Evolutionary conservation across 2,888 invertebrate species (phyloP), one percentile per base, ranked within the genome.

Genomic region (Diarsia mendica): DNA sequence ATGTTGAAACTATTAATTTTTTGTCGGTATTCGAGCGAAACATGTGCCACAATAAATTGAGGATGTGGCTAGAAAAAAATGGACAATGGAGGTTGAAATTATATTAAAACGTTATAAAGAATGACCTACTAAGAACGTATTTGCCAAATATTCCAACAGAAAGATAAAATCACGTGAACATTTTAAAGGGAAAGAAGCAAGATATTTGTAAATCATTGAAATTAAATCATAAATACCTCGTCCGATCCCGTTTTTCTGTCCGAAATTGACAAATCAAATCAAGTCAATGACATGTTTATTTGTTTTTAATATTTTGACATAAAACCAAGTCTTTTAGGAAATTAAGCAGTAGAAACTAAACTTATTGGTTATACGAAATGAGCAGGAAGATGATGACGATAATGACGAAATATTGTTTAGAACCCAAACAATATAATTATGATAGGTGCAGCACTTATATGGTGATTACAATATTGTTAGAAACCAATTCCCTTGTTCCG

Each of bases 51-150:
- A 94, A 93, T 92, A 93, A 94, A 94, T 91, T 96, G 96, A 95
- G 95, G 96, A 96, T 96, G 96, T 96, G 96, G 96, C 96, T 91
- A 95, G 93, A 96, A 96, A 96, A 96, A 96, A 95, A 94, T 90
- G 85, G 87, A 95, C 94, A 96, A 95, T 94, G 95, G 94, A 93
- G 89, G 91, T 89, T 85, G 86, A 88, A 80, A 83, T 71, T 81
- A 67, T 82, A 79, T 67, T 51, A 63, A 1, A 84, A 68, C 68
- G 55, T 51, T 46, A 3, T 64, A 72, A 2, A 67, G 28, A 72
- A 61, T 13, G 15, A 10, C 15, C 18, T n/a, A 63, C 67, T 66
- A 69, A 68, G 60, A 65, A 55, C 70, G 11, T 67, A 68, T n/a
- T 55, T 23, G 58, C 55, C 9, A 44, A 13, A 82, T 75, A 75